Percentiles rank a stretch among this genome's conserved stretches.
Evolutionary conservation across 2,888 invertebrate genomes (phyloP).

Genomic region (Heliconius charithonia): DNA sequence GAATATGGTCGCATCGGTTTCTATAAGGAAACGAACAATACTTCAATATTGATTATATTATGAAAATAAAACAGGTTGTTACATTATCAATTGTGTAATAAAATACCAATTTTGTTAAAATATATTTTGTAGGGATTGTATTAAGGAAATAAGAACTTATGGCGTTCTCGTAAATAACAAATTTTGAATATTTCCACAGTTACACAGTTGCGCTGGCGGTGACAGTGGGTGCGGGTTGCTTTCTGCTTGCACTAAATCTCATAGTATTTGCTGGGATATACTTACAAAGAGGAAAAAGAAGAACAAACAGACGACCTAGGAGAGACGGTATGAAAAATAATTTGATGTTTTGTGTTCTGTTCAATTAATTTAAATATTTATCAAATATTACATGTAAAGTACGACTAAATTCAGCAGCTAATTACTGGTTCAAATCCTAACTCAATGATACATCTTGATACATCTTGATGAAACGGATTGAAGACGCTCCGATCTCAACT

Average conservation of each 20-base stretch:
- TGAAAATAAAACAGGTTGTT: too few relatives aligned
- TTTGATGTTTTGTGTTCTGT: background rate
- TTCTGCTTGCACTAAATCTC: conserved; percentile 88
- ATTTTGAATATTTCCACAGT: conserved; percentile 60
- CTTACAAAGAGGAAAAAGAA: conserved; percentile 86
- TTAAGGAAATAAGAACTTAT: background rate
- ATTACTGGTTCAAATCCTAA: too few relatives aligned
- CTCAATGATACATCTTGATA: too few relatives aligned
- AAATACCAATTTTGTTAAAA: background rate
- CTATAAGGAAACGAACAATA: too few relatives aligned
- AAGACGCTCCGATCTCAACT: too few relatives aligned
- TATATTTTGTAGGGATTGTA: background rate
- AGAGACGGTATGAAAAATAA: conserved; percentile 60
- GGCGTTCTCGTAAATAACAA: background rate
- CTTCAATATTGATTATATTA: too few relatives aligned
- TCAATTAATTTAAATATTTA: background rate
- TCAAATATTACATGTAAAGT: background rate
- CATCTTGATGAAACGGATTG: too few relatives aligned
- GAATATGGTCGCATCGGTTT: too few relatives aligned
- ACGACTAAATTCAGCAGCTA: background rate
- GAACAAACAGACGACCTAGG: conserved; percentile 61
- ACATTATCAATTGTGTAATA: too few relatives aligned
- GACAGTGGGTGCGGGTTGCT: conserved; percentile 89
- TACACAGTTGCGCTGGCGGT: conserved; percentile 91
- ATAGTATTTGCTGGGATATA: conserved; percentile 91